Evolutionary conservation across 2,888 invertebrate genomes (phyloP).

Genomic region (Agrochola macilenta): DNA sequence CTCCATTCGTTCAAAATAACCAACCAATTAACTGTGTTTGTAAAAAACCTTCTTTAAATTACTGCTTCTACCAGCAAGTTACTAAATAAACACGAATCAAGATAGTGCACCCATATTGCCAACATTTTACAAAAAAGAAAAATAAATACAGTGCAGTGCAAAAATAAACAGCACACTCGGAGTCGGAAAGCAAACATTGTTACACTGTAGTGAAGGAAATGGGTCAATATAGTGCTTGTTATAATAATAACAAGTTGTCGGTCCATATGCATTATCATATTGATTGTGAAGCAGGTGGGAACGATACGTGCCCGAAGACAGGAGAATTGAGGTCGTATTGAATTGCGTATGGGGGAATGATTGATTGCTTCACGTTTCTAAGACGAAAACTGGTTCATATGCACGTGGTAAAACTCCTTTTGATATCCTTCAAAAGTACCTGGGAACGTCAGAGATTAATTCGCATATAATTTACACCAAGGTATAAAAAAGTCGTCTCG

Average conservation of each 20-base stretch:
- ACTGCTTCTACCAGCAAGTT: not conserved
- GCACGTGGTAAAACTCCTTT: not conserved
- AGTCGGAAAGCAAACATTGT: conserved; percentile 31
- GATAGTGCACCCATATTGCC: not conserved
- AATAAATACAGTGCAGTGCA: conserved; percentile 21
- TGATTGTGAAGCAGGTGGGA: conserved; percentile 12
- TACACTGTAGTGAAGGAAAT: conserved; percentile 29
- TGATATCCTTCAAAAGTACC: not conserved
- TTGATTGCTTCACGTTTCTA: conserved; percentile 23
- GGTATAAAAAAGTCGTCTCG: too few species aligned
- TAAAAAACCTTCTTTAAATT: not conserved
- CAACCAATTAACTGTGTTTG: not conserved
- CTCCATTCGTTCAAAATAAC: not conserved
- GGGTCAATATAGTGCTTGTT: conserved; percentile 31
- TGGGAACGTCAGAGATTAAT: not conserved
- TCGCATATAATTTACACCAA: too few species aligned
- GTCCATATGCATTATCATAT: conserved; percentile 38
- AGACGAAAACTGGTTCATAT: not conserved
- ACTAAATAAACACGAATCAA: not conserved
- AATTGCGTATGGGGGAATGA: conserved; percentile 1
- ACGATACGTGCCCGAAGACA: not conserved
- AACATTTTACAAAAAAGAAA: conserved; percentile 1
- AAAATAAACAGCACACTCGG: conserved; percentile 35
- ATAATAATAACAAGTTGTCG: conserved; percentile 12
- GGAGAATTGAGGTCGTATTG: conserved; percentile 21